These are phyloP conservation scores for Canis aureus DNA, from an alignment of 2,113 vertebrate genomes.

Conservation along the genomic window DNA sequence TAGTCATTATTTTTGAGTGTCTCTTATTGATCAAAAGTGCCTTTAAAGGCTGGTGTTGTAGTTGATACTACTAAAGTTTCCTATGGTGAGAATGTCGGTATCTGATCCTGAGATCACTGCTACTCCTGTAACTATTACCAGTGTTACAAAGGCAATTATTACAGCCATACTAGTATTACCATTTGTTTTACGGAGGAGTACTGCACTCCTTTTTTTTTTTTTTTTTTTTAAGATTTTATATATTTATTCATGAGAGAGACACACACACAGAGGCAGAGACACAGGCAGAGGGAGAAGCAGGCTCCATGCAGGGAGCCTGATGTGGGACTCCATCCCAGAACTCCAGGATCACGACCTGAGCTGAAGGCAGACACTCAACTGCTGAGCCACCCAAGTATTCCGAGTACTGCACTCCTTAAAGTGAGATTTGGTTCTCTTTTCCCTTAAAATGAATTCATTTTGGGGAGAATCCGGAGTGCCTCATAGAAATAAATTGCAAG, in stretches of 20 bases:
- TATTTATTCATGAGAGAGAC: no score
- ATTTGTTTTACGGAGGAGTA: background rate
- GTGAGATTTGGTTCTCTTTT: constrained; percentile 2
- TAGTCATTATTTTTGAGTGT: background rate
- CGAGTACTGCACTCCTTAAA: background rate
- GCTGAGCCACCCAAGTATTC: no score
- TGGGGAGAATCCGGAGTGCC: background rate
- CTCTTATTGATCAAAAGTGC: background rate
- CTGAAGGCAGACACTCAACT: no score
- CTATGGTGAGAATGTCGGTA: background rate
- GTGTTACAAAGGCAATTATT: background rate
- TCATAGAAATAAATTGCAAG: background rate
- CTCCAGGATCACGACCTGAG: no score
- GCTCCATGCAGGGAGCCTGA: no score
- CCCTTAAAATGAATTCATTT: constrained; percentile 9
- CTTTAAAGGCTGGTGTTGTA: background rate
- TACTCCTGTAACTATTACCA: background rate
- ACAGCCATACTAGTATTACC: background rate
- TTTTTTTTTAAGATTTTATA: no score
- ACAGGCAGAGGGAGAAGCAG: no score
- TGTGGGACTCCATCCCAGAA: no score
- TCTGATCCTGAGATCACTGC: background rate
- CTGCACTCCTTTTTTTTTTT: no score
- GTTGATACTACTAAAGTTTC: background rate
- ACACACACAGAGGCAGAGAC: no score